Percentiles rank a stretch among this genome's conserved stretches.
These are phyloP conservation scores for Druon quercuslanigerum DNA, from an alignment of 1,140 invertebrate species.

Conservation along the genomic window DNA sequence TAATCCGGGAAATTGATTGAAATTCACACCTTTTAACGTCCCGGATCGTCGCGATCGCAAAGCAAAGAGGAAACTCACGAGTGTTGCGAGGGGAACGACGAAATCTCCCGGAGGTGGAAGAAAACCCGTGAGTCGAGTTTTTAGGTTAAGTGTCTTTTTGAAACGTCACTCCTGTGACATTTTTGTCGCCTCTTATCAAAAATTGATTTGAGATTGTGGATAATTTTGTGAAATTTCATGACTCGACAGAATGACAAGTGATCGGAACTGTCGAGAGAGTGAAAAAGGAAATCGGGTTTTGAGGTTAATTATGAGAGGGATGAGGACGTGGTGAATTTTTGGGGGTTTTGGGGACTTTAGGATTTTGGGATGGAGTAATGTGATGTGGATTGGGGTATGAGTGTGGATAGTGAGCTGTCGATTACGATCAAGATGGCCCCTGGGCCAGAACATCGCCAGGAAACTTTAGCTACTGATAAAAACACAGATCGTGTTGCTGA, in stretches of 20 bases:
- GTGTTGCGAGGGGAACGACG: not conserved
- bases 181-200: constrained; percentile 36
- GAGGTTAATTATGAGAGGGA: not conserved
- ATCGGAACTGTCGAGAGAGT: not conserved
- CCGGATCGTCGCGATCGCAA: not conserved
- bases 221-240: not conserved
- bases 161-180: constrained; percentile 40
- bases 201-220: not conserved
- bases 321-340: constrained; percentile 13
- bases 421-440: constrained; percentile 81
- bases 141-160: constrained; percentile 20
- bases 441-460: constrained; percentile 82
- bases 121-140: not conserved
- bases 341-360: not conserved
- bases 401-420: constrained; percentile 61
- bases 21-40: not conserved
- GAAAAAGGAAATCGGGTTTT: not conserved
- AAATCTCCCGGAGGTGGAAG: not conserved
- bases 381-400: constrained; percentile 53
- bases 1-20: not conserved
- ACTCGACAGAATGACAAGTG: constrained; percentile 25
- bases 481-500: constrained; percentile 61
- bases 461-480: constrained; percentile 82
- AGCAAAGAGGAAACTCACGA: not conserved
- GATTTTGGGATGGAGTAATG: not conserved